Evolutionary conservation across 30 jellyfish, hydroid and myxozoan genomes (phyloP).

Genomic region (Aurelia sp.): DNA sequence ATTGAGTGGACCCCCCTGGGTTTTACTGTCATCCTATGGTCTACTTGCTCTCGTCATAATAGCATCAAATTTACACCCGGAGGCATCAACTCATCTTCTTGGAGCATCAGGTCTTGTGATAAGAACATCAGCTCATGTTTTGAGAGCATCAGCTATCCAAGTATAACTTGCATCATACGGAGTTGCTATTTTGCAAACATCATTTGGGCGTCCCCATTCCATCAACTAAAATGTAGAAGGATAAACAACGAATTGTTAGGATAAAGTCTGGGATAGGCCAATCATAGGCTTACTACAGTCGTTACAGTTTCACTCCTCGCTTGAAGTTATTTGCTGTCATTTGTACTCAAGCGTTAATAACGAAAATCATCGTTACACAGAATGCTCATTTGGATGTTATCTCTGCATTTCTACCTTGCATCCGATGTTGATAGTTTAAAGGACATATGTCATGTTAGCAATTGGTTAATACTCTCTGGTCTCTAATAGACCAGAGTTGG

Average conservation of each 20-base stretch:
- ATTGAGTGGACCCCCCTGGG: no score
- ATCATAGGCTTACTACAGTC: not conserved
- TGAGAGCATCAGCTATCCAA: slow-evolving; percentile 57
- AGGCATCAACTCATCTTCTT: not conserved
- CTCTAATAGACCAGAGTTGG: no score
- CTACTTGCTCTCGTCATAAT: slow-evolving; percentile 1
- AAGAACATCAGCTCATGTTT: slow-evolving; percentile 49
- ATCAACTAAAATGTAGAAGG: not conserved
- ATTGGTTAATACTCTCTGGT: no score
- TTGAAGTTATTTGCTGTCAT: no score
- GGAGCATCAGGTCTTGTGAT: no score
- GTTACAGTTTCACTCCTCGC: no score
- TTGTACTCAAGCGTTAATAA: no score
- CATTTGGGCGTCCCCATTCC: slow-evolving; percentile 4
- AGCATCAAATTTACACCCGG: slow-evolving; percentile 9
- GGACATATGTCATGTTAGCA: no score
- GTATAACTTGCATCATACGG: slow-evolving; percentile 54
- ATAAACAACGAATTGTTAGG: not conserved
- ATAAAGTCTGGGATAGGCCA: not conserved
- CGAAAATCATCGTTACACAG: no score
- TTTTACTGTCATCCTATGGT: not conserved
- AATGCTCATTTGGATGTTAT: no score
- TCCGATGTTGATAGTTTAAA: no score
- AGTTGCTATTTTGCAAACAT: slow-evolving; percentile 41
- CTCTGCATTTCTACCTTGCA: no score